Evolutionary conservation across 2,888 invertebrate genomes (phyloP).

Genomic region (Biston betularia): DNA sequence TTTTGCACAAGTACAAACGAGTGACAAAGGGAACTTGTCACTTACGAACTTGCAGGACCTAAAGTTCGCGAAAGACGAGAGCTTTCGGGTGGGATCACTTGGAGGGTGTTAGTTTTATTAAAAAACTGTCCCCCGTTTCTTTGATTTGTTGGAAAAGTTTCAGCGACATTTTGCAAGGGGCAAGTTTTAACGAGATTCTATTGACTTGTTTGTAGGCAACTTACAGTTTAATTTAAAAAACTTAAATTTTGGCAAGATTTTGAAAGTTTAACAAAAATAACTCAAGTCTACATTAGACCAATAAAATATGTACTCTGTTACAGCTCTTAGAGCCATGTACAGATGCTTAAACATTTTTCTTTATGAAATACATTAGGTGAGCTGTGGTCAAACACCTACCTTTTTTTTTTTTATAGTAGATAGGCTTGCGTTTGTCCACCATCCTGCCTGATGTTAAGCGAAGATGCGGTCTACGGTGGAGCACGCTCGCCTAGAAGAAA

Average conservation of each 20-base stretch:
- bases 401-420: too few species aligned
- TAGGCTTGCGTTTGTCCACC: too few species aligned
- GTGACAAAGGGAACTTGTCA: constrained; percentile 36
- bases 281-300: too few species aligned
- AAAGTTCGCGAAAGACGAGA: constrained; percentile 29
- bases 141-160: constrained; percentile 49
- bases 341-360: too few species aligned
- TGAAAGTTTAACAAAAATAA: constrained; percentile 44
- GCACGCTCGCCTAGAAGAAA: too few species aligned
- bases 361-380: too few species aligned
- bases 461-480: too few species aligned
- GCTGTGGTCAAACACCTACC: too few species aligned
- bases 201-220: constrained; percentile 67
- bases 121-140: constrained; percentile 35
- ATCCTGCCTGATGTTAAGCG: too few species aligned
- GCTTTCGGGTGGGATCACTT: constrained; percentile 31
- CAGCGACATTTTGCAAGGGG: constrained; percentile 54
- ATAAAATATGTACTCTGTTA: too few species aligned
- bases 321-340: too few species aligned
- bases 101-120: constrained; percentile 34
- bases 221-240: constrained; percentile 68
- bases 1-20: constrained; percentile 26
- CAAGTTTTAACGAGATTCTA: constrained; percentile 74
- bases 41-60: constrained; percentile 30
- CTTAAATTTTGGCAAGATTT: constrained; percentile 46